A percentile compares a stretch with the other conserved stretches of the same genome.
Evolutionary conservation across 2,888 invertebrate species (phyloP).

Genomic region (Pammene aurita): DNA sequence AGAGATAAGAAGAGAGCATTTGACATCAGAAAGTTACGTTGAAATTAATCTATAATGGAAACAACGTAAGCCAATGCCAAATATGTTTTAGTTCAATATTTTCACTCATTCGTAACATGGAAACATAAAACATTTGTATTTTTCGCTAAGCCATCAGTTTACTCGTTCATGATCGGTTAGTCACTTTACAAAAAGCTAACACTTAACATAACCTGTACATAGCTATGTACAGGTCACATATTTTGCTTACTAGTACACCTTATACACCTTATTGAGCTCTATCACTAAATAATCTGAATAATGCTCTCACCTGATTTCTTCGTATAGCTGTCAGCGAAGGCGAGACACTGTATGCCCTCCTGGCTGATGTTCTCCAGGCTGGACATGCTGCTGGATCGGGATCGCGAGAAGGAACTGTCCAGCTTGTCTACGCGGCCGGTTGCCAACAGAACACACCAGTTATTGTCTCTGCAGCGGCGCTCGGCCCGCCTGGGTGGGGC

Average conservation of each 20-base stretch:
- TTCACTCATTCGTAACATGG: too few relatives aligned
- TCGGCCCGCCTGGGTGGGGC: neutral
- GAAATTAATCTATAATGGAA: too few relatives aligned
- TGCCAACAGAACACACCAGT: constrained; percentile 66
- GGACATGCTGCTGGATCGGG: constrained; percentile 98
- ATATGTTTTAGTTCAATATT: too few relatives aligned
- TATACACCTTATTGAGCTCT: too few relatives aligned
- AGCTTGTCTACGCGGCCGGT: constrained; percentile 95
- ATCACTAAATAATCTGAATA: neutral
- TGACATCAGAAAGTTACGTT: neutral
- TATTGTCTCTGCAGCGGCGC: constrained; percentile 56
- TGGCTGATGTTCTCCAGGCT: constrained; percentile 98
- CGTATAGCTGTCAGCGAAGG: constrained; percentile 97
- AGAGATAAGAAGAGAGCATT: neutral
- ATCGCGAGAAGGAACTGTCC: constrained; percentile 98
- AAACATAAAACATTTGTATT: too few relatives aligned
- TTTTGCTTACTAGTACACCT: too few relatives aligned
- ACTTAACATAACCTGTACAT: too few relatives aligned
- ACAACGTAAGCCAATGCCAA: too few relatives aligned
- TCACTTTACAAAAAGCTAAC: too few relatives aligned
- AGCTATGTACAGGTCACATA: too few relatives aligned
- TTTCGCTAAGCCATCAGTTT: too few relatives aligned
- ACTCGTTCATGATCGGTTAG: too few relatives aligned
- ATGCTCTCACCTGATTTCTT: constrained; percentile 92
- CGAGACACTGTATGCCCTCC: constrained; percentile 97